A percentile compares a stretch with the other conserved stretches of the same genome.
These are phyloP conservation scores for Diadema setosum DNA, from an alignment of 35 echinoderm and acorn worm genomes.

Conservation along the genomic window DNA sequence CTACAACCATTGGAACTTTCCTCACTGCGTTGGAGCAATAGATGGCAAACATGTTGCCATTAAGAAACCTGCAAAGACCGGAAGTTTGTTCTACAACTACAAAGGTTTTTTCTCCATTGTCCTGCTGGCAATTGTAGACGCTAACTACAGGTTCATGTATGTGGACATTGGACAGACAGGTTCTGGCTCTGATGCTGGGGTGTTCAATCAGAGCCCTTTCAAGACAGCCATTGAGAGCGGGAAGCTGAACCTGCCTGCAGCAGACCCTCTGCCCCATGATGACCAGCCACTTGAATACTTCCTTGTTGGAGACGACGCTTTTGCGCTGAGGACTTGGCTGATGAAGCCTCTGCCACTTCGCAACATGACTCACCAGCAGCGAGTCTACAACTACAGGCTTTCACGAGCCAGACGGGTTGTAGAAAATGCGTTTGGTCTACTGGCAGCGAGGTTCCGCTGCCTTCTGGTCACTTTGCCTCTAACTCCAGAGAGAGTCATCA, in stretches of 20 bases:
- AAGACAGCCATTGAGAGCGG: neutral
- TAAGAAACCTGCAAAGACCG: neutral
- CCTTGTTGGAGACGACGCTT: constrained; percentile 26
- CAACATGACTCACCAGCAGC: neutral
- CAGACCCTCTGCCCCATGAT: neutral
- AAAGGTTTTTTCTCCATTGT: constrained; percentile 25
- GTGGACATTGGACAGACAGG: constrained; percentile 19
- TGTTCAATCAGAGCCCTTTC: neutral
- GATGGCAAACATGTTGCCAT: constrained; percentile 16
- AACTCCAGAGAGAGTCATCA: constrained; percentile 1
- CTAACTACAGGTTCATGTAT: constrained; percentile 32
- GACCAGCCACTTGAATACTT: constrained; percentile 11
- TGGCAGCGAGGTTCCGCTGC: neutral
- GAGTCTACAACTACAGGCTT: constrained; percentile 38
- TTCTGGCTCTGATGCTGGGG: neutral
- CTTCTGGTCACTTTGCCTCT: constrained; percentile 7
- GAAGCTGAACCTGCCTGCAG: neutral
- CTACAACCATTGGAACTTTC: constrained; percentile 12
- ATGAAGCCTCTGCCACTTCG: constrained; percentile 27
- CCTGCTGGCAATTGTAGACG: constrained; percentile 21
- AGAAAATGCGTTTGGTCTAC: constrained; percentile 25
- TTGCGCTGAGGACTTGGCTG: neutral
- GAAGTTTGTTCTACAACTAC: constrained; percentile 20
- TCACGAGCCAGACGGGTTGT: constrained; percentile 15
- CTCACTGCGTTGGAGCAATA: no score